phyloP scores from a whole-genome alignment of 2,797 vertebrate genomes.

The Sebastes minor region DNA sequence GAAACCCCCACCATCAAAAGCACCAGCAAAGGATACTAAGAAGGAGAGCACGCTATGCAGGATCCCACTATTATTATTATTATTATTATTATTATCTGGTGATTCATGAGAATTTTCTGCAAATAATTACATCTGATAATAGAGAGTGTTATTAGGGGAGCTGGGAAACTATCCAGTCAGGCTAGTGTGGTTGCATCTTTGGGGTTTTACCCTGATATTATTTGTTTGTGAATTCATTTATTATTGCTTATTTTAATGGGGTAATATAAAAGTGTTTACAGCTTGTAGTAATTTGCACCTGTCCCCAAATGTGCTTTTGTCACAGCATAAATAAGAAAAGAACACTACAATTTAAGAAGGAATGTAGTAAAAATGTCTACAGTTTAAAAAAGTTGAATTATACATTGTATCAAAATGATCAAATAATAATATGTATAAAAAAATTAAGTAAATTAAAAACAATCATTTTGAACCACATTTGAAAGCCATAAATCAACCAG shows the following conservation, averaged over 20 bases:
- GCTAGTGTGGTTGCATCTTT: neutral
- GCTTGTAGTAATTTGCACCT: neutral
- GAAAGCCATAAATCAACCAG: neutral
- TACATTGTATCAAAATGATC: neutral
- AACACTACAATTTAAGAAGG: neutral
- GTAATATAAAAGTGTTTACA: neutral
- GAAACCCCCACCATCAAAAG: constrained; percentile 75
- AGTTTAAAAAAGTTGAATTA: neutral
- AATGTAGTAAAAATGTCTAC: neutral
- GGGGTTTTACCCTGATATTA: neutral
- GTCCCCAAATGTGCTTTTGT: neutral
- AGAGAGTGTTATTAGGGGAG: neutral
- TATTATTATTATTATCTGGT: neutral
- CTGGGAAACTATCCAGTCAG: neutral
- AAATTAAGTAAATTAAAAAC: neutral
- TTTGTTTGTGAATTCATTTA: neutral
- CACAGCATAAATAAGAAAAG: neutral
- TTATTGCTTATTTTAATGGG: neutral
- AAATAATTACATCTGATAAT: neutral
- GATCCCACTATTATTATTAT: neutral
- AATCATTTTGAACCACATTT: neutral
- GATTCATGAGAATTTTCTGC: neutral
- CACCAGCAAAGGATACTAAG: constrained; percentile 64
- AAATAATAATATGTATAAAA: neutral
- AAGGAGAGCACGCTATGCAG: constrained; percentile 30